These are phyloP conservation scores for Itoplectis maculator DNA, from an alignment of 2,888 invertebrate genomes.

Conservation along the genomic window DNA sequence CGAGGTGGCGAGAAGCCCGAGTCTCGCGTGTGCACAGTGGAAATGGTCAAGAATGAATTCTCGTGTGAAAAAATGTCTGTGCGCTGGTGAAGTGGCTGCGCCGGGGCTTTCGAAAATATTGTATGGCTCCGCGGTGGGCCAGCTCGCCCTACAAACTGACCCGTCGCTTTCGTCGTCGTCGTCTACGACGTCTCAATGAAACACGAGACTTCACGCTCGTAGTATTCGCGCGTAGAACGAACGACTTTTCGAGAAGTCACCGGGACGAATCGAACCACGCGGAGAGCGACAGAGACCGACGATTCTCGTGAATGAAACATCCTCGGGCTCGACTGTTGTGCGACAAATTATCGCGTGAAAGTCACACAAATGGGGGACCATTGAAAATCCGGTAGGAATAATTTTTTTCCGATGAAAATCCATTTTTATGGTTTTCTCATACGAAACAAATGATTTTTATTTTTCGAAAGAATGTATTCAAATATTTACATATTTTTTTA, in stretches of 20 bases:
- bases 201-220: constrained; percentile 47
- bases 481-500: too few relatives aligned
- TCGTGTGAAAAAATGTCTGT: constrained; percentile 29
- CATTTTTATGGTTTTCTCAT: not conserved
- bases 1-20: constrained; percentile 57
- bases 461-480: too few relatives aligned
- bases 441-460: too few relatives aligned
- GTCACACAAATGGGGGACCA: not conserved
- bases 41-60: constrained; percentile 57
- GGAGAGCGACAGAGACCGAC: constrained; percentile 20
- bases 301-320: constrained; percentile 70
- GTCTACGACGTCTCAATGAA: constrained; percentile 35
- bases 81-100: constrained; percentile 67
- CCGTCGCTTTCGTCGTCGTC: constrained; percentile 48
- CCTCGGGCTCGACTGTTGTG: constrained; percentile 72
- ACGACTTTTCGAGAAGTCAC: constrained; percentile 66
- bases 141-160: constrained; percentile 12
- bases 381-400: not conserved
- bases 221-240: constrained; percentile 48
- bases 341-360: constrained; percentile 76
- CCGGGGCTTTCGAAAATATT: constrained; percentile 71
- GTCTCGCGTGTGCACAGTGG: constrained; percentile 65
- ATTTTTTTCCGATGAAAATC: not conserved
- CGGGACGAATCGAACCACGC: constrained; percentile 74
- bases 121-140: constrained; percentile 57